These are phyloP conservation scores for Heliconius erato DNA, from an alignment of 2,888 invertebrate genomes.

Conservation along the genomic window DNA sequence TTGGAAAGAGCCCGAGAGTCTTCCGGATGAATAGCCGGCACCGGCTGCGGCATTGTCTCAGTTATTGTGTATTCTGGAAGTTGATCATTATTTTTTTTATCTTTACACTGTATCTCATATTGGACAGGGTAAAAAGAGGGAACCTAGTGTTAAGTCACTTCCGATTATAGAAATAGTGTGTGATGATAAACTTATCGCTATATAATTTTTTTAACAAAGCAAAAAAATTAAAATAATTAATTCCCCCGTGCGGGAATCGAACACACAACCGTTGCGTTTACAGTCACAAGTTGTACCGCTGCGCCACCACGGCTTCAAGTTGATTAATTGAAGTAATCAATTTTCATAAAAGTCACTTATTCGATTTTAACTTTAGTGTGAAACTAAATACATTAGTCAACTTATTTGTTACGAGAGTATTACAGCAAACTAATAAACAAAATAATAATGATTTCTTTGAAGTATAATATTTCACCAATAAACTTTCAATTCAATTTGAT, in stretches of 20 bases:
- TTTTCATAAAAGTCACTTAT: neutral
- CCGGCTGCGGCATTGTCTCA: slow-evolving; percentile 72
- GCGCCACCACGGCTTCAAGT: neutral
- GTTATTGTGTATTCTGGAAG: slow-evolving; percentile 45
- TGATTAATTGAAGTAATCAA: neutral
- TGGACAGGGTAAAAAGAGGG: neutral
- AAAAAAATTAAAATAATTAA: neutral
- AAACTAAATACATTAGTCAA: neutral
- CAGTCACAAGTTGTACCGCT: neutral
- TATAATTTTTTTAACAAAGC: neutral
- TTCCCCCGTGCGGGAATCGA: neutral
- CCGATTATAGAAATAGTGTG: neutral
- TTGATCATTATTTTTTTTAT: neutral
- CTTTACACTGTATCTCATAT: neutral
- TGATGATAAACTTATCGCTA: neutral
- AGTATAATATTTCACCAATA: neutral
- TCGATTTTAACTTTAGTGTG: neutral
- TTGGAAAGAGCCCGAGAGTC: slow-evolving; percentile 61
- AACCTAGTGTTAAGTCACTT: neutral
- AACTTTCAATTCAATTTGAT: neutral
- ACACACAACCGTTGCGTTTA: neutral
- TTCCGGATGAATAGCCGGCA: slow-evolving; percentile 69
- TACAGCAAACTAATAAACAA: neutral
- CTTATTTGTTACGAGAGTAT: neutral
- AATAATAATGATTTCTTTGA: neutral